Evolutionary conservation across 2,797 vertebrate genomes (phyloP).

Genomic region (Pyrocephalus nanus): DNA sequence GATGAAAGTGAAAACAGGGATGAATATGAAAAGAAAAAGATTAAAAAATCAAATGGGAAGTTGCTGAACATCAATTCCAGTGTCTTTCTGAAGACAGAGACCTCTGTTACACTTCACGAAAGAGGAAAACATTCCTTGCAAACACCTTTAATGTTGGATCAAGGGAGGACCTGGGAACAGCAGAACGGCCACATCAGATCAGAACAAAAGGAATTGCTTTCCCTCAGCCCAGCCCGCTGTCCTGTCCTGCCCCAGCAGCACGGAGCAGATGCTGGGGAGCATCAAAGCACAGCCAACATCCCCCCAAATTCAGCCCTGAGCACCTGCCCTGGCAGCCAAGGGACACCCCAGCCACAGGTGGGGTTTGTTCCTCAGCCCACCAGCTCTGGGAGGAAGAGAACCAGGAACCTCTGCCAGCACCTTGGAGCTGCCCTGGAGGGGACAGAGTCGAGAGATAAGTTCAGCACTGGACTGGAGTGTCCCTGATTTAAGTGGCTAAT

Average conservation of each 20-base stretch:
- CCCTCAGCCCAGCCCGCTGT: neutral
- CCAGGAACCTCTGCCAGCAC: neutral
- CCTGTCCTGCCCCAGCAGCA: neutral
- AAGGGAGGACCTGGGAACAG: neutral
- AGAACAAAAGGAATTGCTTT: neutral
- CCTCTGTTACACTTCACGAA: neutral
- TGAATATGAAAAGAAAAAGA: neutral
- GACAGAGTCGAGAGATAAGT: rapidly evolving
- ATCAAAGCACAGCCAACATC: neutral
- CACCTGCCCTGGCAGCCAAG: neutral
- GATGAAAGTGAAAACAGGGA: neutral
- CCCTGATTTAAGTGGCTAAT: neutral
- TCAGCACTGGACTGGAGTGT: neutral
- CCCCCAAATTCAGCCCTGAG: neutral
- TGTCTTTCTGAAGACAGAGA: neutral
- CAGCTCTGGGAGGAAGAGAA: neutral
- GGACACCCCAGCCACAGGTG: rapidly evolving
- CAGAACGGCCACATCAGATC: neutral
- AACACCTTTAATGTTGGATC: constrained; percentile 24
- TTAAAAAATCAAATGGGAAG: neutral
- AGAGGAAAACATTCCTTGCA: neutral
- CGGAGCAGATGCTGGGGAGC: neutral
- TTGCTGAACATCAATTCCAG: neutral
- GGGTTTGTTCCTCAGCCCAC: neutral
- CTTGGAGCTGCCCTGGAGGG: rapidly evolving